Evolutionary conservation across 2,888 invertebrate species (phyloP), one percentile per base, ranked within the genome.

Genomic region (Caradrina kadenii): DNA sequence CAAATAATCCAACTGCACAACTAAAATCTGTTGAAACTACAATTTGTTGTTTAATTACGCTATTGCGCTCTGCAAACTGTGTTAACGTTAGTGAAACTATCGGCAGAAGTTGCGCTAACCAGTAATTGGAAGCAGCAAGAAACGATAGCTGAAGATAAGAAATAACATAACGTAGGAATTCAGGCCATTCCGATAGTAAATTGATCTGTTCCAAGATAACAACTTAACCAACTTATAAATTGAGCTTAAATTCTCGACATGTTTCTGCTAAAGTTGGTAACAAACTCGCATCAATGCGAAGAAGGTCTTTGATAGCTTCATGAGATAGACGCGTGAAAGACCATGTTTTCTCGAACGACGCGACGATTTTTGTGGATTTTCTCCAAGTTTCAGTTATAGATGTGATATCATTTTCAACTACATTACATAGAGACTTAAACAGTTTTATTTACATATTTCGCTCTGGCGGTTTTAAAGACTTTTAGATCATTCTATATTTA

Each of bases 141-240:
- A 50, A 21, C 61, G 50, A 55, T 54, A 45, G 19, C 17, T 19
- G 7, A 42, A 63, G 63, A 70, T 76, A 76, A 71, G 65, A 69
- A 71, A 81, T 58, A 72, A 56, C 53, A 56, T 63, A 69, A 50
- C 64, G 53, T 59, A 69, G 66, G 63, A 69, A 72, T 71, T 63
- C 17, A 56, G 66, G 17, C 26, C 59, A 63, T 63, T 64, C 58
- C 58, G 42, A 68, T 65, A 68, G 64, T 68, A 62, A 65, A 75
- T 63, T 63, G 81, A 79, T 75, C 63, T 61, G 61, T 68, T 66
- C 49, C 17, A 21, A 49, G 81, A 80, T 74, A 81, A 73, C 56
- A 66, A 65, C 69, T 65, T 50, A 62, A 78, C 63, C 60, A 67
- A 69, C 68, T 68, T 67, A 67, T 65, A 75, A 63, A 79, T 72